phyloP scores from a whole-genome alignment of 2,113 vertebrate genomes.

The Anthoscopus minutus region DNA sequence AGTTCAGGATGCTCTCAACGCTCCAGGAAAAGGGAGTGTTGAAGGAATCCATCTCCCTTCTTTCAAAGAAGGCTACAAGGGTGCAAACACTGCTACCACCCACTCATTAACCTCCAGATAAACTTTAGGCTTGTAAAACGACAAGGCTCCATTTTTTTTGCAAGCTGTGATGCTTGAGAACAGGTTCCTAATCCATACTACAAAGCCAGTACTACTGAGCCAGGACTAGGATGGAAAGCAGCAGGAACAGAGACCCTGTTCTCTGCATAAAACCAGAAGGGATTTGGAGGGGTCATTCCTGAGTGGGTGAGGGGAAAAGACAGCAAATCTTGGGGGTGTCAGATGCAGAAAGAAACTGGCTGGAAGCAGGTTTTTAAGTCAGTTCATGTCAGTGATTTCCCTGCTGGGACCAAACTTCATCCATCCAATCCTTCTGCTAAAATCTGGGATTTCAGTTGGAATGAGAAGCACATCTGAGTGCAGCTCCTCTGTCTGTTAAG shows the following conservation, averaged over 20 bases:
- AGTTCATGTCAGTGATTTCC: not conserved
- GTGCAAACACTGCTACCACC: not conserved
- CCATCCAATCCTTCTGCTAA: not conserved
- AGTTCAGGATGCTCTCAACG: constrained; percentile 38
- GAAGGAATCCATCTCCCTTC: not conserved
- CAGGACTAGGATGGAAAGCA: not conserved
- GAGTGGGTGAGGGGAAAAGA: not conserved
- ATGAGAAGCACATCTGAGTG: not conserved
- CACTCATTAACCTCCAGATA: not conserved
- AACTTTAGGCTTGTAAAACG: not conserved
- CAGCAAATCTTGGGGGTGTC: not conserved
- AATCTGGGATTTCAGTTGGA: not conserved
- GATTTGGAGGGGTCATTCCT: not conserved
- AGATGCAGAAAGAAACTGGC: not conserved
- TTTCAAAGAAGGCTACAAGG: constrained; percentile 17
- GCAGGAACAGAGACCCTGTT: not conserved
- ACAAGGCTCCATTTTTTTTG: not conserved
- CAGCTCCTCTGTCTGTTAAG: not conserved
- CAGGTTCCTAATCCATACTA: not conserved
- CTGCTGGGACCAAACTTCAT: fast-evolving
- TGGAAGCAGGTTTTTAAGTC: not conserved
- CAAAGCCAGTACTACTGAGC: not conserved
- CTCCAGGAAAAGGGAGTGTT: constrained; percentile 1
- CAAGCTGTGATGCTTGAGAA: not conserved
- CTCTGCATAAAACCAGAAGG: not conserved